Conservation (phyloP, 2,797 vertebrate genomes). For the Selene dorsalis region DNA sequence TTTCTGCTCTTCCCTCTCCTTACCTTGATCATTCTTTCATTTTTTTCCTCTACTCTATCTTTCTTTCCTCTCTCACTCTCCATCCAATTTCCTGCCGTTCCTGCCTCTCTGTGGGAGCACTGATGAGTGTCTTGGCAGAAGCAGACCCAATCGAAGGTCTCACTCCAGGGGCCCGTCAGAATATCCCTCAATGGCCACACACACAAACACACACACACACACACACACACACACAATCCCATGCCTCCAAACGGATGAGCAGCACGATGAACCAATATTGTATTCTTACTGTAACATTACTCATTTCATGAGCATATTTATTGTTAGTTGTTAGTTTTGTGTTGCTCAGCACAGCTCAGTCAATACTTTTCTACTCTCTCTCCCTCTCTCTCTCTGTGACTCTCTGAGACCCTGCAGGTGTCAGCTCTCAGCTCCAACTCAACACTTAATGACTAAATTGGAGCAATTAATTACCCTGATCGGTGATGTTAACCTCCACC, state of each 20-base stretch:
- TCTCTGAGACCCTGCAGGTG: slow-evolving; percentile 63
- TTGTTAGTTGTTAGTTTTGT: slow-evolving; percentile 34
- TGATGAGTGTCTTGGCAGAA: slow-evolving; percentile 61
- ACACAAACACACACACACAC: not conserved
- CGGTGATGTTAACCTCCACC: slow-evolving; percentile 77
- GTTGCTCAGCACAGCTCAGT: slow-evolving; percentile 15
- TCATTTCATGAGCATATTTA: slow-evolving; percentile 22
- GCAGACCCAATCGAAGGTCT: slow-evolving; percentile 52
- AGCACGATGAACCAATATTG: slow-evolving; percentile 10
- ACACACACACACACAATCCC: not conserved
- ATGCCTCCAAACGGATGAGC: not conserved
- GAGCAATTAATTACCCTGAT: slow-evolving; percentile 76
- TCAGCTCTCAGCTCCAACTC: slow-evolving; percentile 58
- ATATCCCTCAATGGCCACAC: slow-evolving; percentile 23
- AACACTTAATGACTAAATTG: slow-evolving; percentile 77
- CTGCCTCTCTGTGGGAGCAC: slow-evolving; percentile 47
- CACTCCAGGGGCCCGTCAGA: slow-evolving; percentile 52
- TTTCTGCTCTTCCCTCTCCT: not conserved
- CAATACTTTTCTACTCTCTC: not conserved
- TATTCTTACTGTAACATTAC: not conserved
- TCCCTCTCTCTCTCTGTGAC: slow-evolving; percentile 4
- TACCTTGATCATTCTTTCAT: slow-evolving; percentile 1
- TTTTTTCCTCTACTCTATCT: not conserved
- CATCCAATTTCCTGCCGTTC: slow-evolving; percentile 28
- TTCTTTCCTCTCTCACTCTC: not conserved